Base-by-base conservation (phyloP, 2,888 invertebrate species). In the Aradus depressus region DNA sequence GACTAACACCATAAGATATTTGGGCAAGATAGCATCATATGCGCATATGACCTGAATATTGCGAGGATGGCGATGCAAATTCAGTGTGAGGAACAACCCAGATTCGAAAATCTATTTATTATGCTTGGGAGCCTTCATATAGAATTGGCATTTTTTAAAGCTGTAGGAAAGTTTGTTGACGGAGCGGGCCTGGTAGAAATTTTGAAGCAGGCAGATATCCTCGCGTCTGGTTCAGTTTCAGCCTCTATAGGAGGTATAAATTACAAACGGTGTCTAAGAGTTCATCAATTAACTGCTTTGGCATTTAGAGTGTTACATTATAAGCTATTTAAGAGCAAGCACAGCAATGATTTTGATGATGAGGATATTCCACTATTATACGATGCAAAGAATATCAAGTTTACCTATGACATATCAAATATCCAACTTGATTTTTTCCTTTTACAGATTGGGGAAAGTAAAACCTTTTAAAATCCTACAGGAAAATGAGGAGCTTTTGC, bases 41-140 rank as follows among this genome's bases (percentile, higher is more conserved):
- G 35, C 23, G 18, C 35, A 3, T 47, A 47, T 23, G 47, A 47
- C 19, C 22, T 47, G 8, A 21, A 5, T 19, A 47, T 47, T 19
- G 47, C 47, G 2, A 5, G 16, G 23, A 47, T 47, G 47, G 47
- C 47, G 16, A 21, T 47, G 8, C n/a, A 47, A 21, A 47, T 47
- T n/a, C 47, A 47, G 16, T 21, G 16, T 10, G 10, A 34, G 3
- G 47, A 47, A 3, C 3, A 10, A 4, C 35, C 34, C 3, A 6
- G 14, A 23, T 47, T n/a, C 19, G 21, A 37, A n/a, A 16, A 37
- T 14, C 14, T 47, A 5, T 47, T 47, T 14, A 37, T 47, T 8
- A 14, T 3, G 8, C 23, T 47, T 25, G 47, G 47, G 3, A 8
- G 35, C 5, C 37, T 47, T 22, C 47, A 47, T 19, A 21, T 47